Conservation (phyloP, 2,113 vertebrate species). For the Alligator mississippiensis region DNA sequence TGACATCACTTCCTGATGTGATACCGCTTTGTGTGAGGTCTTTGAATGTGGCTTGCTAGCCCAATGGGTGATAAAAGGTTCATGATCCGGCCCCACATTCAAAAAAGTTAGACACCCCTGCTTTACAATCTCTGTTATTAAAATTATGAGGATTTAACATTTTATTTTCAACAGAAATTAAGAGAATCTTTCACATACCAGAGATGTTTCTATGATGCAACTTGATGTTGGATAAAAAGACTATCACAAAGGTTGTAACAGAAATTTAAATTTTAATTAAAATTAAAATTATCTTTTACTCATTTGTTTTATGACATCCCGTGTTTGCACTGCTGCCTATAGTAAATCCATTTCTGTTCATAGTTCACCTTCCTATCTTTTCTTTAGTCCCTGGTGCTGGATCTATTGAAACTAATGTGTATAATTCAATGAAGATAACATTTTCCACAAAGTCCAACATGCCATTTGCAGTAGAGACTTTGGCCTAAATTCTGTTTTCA, state of each 20-base stretch:
- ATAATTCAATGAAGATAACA: not conserved
- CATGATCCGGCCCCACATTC: too few species aligned
- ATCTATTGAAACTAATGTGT: not conserved
- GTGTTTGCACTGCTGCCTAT: not conserved
- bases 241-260: constrained; percentile 6
- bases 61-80: too few species aligned
- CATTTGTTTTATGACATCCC: not conserved
- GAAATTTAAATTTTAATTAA: not conserved
- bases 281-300: not conserved
- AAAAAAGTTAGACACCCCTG: too few species aligned
- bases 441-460: not conserved
- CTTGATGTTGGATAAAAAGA: not conserved
- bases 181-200: not conserved
- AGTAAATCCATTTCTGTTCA: not conserved
- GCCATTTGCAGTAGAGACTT: not conserved
- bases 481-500: not conserved
- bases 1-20: too few species aligned
- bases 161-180: constrained; percentile 10
- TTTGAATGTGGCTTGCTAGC: too few species aligned
- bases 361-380: not conserved
- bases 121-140: not conserved
- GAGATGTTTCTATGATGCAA: too few species aligned
- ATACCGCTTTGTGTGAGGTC: too few species aligned
- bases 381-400: not conserved
- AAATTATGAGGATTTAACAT: not conserved